These are phyloP conservation scores for Mirza zaza DNA, from an alignment of 2,113 vertebrate species.

Conservation along the genomic window DNA sequence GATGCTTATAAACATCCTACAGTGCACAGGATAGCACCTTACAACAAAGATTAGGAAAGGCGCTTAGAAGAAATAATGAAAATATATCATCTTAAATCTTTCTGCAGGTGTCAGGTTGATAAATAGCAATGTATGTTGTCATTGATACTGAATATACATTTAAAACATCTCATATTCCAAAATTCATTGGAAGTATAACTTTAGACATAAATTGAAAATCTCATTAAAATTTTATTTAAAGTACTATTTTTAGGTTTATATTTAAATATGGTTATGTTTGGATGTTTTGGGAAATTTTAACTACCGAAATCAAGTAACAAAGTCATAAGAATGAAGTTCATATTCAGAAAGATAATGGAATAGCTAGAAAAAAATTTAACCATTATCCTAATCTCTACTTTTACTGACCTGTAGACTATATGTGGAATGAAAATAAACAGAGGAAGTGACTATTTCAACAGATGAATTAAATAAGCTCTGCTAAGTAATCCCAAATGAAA, in stretches of 20 bases:
- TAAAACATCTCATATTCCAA: neutral
- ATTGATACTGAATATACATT: constrained; percentile 8
- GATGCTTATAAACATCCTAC: neutral
- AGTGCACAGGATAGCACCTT: neutral
- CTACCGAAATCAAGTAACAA: constrained; percentile 21
- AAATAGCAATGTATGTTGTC: neutral
- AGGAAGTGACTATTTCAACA: constrained; percentile 54
- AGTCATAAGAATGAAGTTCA: neutral
- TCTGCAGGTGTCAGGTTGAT: neutral
- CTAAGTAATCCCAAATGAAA: constrained; percentile 45
- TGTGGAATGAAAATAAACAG: constrained; percentile 49
- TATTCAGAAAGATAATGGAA: constrained; percentile 33
- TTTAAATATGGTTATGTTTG: constrained; percentile 8
- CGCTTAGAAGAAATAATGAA: constrained; percentile 24
- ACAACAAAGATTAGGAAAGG: neutral
- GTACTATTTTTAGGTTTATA: constrained; percentile 4
- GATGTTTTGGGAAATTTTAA: neutral
- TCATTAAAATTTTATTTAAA: constrained; percentile 35
- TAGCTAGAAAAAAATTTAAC: constrained; percentile 13
- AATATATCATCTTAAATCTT: constrained; percentile 9
- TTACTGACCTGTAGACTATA: neutral
- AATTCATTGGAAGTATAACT: neutral
- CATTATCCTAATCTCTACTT: neutral
- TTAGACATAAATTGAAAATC: constrained; percentile 20
- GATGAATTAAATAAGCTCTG: constrained; percentile 41